Base-by-base conservation (phyloP, 2,888 invertebrate genomes). In the Sinopyrophorus schimmeli region DNA sequence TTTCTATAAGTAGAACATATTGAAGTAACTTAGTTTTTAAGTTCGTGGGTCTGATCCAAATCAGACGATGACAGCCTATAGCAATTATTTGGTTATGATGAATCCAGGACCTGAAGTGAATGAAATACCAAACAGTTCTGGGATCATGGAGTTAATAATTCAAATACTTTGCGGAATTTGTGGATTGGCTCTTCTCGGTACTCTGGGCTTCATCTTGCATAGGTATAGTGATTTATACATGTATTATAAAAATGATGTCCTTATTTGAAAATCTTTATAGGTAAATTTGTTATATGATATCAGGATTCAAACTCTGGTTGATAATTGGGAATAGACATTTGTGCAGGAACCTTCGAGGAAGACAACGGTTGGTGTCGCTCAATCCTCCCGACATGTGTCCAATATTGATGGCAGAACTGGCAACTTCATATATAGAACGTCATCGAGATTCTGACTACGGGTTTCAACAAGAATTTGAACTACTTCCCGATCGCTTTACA, bases 371-470 rank as follows among this genome's bases (percentile, higher is more conserved):
- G 59, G 76, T 81, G 58, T 73, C 78, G 9, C 78, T 84, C 1
- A 84, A 84, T 61, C 89, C 90, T 2, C 88, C 91, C 1, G 89
- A 90, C 68, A 83, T 90, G 77, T 86, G 88, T 18, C 90, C 93
- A 0, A 86, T 93, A 61, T 76, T 84, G 1, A 84, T 82, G 62
- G 77, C 80, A 1, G 87, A 90, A 32, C 76, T 94, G 2, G 80
- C 88, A 1, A 80, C 82, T 31, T 86, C 91, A 0, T 93, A 88
- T 66, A 79, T 87, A 1, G 89, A 90, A 61, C 80, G 91, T 1
- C 91, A 92, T 65, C 81, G 86, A 18, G 91, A 93, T 72, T 90
- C 90, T 0, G 93, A 93, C 71, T 89, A 91, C 64, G 90, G 92
- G 1, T 94, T 93, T 74, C 86, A 92, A 68, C 87, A 90, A 54